phyloP scores from a whole-genome alignment of 2,113 vertebrate species.

The Hemichromis elongatus region DNA sequence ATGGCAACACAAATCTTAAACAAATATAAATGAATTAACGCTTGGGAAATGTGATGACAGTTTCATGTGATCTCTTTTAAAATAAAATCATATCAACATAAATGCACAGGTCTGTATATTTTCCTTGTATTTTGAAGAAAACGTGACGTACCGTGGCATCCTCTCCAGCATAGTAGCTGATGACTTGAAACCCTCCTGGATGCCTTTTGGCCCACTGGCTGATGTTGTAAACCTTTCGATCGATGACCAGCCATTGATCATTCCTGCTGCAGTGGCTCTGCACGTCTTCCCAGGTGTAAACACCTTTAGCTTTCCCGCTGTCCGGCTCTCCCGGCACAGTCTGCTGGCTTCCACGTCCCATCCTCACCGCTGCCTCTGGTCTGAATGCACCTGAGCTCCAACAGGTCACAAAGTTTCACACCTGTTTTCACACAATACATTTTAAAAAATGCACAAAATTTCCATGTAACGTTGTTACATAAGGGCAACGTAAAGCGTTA shows the following conservation, averaged over 20 bases:
- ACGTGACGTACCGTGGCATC: constrained; percentile 84
- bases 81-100: background rate
- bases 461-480: background rate
- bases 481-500: background rate
- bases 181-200: constrained; percentile 84
- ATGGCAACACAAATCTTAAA: background rate
- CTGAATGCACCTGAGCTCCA: background rate
- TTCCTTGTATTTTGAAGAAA: background rate
- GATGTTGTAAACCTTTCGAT: constrained; percentile 90
- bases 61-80: background rate
- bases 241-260: constrained; percentile 91
- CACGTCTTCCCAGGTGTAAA: constrained; percentile 89
- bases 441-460: background rate
- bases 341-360: constrained; percentile 44
- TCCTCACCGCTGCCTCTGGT: constrained; percentile 1
- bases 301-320: background rate
- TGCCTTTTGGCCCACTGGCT: constrained; percentile 83
- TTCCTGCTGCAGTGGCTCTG: constrained; percentile 79
- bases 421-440: background rate
- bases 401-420: constrained; percentile 1
- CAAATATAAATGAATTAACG: background rate
- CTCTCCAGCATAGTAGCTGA: constrained; percentile 88
- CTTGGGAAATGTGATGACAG: background rate
- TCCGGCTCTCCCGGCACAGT: background rate
- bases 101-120: background rate